Percentiles rank a stretch among this genome's conserved stretches.
phyloP scores from a whole-genome alignment of 2,888 invertebrate genomes.

The Petrophora chlorosata region DNA sequence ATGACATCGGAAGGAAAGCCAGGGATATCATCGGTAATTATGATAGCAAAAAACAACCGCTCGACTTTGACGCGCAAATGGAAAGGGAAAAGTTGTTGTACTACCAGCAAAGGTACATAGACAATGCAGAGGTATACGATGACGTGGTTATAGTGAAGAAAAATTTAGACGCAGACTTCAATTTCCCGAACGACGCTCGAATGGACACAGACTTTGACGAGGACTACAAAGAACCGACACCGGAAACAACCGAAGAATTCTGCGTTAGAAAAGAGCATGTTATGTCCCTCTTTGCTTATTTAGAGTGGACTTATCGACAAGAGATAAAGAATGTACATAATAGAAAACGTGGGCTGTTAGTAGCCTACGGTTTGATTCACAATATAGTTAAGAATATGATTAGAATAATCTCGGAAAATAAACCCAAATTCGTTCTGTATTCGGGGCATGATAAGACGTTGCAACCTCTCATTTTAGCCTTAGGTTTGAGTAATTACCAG shows the following conservation, averaged over 20 bases:
- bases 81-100: slow-evolving; percentile 76
- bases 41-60: slow-evolving; percentile 62
- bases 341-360: slow-evolving; percentile 86
- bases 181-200: slow-evolving; percentile 75
- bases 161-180: slow-evolving; percentile 79
- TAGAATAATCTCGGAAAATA: slow-evolving; percentile 90
- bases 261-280: slow-evolving; percentile 90
- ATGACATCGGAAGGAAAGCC: slow-evolving; percentile 72
- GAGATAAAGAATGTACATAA: slow-evolving; percentile 85
- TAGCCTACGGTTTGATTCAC: slow-evolving; percentile 92
- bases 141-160: slow-evolving; percentile 79
- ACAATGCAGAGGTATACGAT: slow-evolving; percentile 74
- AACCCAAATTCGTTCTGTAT: slow-evolving; percentile 90
- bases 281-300: slow-evolving; percentile 90
- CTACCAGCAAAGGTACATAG: slow-evolving; percentile 75
- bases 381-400: slow-evolving; percentile 92
- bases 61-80: slow-evolving; percentile 81
- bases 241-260: slow-evolving; percentile 65
- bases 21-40: slow-evolving; percentile 74
- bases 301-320: slow-evolving; percentile 90
- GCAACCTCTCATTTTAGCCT: slow-evolving; percentile 90
- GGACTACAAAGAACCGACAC: slow-evolving; percentile 72
- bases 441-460: slow-evolving; percentile 97
- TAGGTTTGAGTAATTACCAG: slow-evolving; percentile 87
- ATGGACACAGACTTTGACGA: slow-evolving; percentile 76